These are phyloP conservation scores for Micromys minutus DNA, from an alignment of 2,113 vertebrate genomes.

Conservation along the genomic window DNA sequence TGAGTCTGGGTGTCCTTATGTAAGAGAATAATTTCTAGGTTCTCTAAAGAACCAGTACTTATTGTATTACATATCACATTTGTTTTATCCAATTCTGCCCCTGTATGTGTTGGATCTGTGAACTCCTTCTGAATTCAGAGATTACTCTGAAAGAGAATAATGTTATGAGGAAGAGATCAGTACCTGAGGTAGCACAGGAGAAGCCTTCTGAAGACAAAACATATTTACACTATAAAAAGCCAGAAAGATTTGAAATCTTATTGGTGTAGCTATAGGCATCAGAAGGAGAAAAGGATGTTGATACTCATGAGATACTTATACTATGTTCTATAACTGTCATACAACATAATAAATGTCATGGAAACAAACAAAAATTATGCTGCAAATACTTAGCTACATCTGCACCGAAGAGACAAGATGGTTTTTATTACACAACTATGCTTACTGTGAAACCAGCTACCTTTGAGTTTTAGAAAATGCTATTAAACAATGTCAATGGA, in stretches of 20 bases:
- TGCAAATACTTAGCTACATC: background rate
- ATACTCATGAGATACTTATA: background rate
- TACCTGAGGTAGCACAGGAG: background rate
- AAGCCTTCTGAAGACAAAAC: background rate
- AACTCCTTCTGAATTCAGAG: background rate
- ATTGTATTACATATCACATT: background rate
- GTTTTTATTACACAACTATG: background rate
- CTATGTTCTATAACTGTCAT: background rate
- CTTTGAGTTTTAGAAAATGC: slow-evolving; percentile 29
- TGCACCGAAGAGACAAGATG: background rate
- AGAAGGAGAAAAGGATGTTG: background rate
- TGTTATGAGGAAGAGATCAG: background rate
- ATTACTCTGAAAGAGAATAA: background rate
- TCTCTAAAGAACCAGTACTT: background rate
- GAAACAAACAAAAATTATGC: background rate
- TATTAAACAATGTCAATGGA: background rate
- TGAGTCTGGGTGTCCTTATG: background rate
- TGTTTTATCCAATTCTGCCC: background rate
- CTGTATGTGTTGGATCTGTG: background rate
- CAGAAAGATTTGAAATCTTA: background rate
- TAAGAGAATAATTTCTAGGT: background rate
- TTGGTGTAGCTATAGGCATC: background rate
- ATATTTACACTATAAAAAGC: background rate
- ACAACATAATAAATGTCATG: background rate
- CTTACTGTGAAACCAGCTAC: background rate